Base-by-base conservation (phyloP, 2,888 invertebrate species). In the Phania funesta region DNA sequence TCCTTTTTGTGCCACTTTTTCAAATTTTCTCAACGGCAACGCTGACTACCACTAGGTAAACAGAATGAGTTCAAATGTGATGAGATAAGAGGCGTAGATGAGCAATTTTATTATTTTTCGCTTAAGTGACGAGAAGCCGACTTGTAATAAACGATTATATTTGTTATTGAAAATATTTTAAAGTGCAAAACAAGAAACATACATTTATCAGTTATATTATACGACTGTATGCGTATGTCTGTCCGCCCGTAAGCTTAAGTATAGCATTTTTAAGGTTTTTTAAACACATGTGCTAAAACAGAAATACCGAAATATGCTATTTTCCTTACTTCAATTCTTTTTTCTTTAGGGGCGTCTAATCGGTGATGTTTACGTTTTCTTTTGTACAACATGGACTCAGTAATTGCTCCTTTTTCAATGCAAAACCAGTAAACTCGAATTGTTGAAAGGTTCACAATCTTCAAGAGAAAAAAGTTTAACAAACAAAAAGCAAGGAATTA, bases 231-330 rank as follows among this genome's bases (percentile, higher is more conserved):
- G 24, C 18, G 11, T 20, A 46, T 4, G 20, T 46, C 8, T 2
- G 11, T 41, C n/a, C 13, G 6, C 50, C 8, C 4, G 29, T 18
- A 13, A 32, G 32, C 11, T 11, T 32, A 32, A 32, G n/a, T 38
- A 38, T 38, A 74, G 24, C 20, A 26, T 50, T 75, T 58, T 11
- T 56, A 65, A 44, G 26, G 35, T 2, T 52, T 76, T 64, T 60
- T 46, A 65, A 71, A 73, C 60, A 74, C 64, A 48, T 46, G 16
- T 70, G 70, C 78, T 70, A 70, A 78, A 78, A 82, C 75, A 82
- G 74, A 62, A 70, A 50, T 18, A 64, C 22, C 58, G 56, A 8
- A n/a, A n/a, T 22, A 46, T 60, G 22, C 13, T 41, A 18, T 18
- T 60, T 26, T 56, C 6, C 50, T 41, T 75, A 8, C 3, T 46